These are phyloP conservation scores for Tinea trinotella DNA, from an alignment of 2,888 invertebrate species.

Conservation along the genomic window DNA sequence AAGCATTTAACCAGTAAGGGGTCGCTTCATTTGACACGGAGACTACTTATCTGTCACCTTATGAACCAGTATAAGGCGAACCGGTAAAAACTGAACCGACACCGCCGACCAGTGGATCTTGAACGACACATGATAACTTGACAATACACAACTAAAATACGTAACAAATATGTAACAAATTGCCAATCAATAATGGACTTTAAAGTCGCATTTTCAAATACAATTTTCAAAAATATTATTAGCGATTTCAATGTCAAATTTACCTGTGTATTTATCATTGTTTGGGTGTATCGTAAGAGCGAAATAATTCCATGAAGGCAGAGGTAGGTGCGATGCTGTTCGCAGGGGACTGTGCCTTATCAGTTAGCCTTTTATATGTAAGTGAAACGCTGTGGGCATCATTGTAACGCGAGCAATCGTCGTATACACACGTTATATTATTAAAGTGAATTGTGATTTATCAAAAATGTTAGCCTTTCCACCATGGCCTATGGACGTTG, in stretches of 20 bases:
- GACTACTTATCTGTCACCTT: conserved; percentile 66
- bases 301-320: not conserved
- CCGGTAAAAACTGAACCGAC: conserved; percentile 71
- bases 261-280: not conserved
- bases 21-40: conserved; percentile 47
- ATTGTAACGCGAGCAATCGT: conserved; percentile 43
- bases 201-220: not conserved
- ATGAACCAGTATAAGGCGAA: conserved; percentile 72
- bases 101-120: conserved; percentile 37
- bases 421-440: conserved; percentile 3
- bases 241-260: too few relatives aligned
- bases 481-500: conserved; percentile 51
- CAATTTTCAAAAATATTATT: not conserved
- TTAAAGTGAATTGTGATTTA: conserved; percentile 32
- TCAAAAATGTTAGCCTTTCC: conserved; percentile 69
- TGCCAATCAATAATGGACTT: too few relatives aligned
- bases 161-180: too few relatives aligned
- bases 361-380: conserved; percentile 64
- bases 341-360: conserved; percentile 65
- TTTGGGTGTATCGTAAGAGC: not conserved
- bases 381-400: conserved; percentile 44
- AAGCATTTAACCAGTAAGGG: conserved; percentile 48
- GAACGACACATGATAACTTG: conserved; percentile 9
- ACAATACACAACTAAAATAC: not conserved
- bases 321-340: conserved; percentile 31